phyloP scores from a whole-genome alignment of 1,140 invertebrate species.

The Anastrepha obliqua region DNA sequence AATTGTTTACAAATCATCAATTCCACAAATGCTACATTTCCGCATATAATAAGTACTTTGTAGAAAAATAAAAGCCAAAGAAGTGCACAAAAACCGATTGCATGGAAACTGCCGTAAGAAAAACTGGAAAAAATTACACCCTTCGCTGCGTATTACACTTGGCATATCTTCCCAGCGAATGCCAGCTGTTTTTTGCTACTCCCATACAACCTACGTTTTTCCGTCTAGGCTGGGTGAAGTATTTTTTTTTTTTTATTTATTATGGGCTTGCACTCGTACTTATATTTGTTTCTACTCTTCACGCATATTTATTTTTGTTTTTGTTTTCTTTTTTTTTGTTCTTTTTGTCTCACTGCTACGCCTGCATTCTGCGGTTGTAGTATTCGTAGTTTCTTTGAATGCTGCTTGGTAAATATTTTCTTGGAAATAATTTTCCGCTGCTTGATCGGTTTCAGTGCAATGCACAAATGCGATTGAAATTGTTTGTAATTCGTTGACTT shows the following conservation, averaged over 20 bases:
- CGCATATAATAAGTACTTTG: slow-evolving; percentile 46
- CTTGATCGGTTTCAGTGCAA: slow-evolving; percentile 46
- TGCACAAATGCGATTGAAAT: slow-evolving; percentile 35
- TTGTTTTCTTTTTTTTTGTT: not conserved
- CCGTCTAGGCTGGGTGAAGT: not conserved
- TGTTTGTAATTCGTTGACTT: not conserved
- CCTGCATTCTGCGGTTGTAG: slow-evolving; percentile 11
- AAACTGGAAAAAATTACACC: slow-evolving; percentile 41
- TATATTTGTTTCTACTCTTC: not conserved
- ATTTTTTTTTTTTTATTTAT: not conserved
- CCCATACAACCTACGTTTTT: slow-evolving; percentile 35
- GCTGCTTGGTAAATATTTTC: not conserved
- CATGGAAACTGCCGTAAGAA: not conserved
- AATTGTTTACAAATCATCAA: slow-evolving; percentile 46
- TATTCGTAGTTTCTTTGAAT: not conserved
- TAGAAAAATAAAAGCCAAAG: not conserved
- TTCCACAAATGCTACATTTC: slow-evolving; percentile 11
- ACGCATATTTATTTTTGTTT: slow-evolving; percentile 18
- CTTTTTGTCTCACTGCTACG: not conserved
- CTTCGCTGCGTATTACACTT: slow-evolving; percentile 33
- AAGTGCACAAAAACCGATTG: not conserved
- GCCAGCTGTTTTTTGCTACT: not conserved
- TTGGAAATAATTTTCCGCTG: slow-evolving; percentile 51
- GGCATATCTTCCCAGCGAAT: slow-evolving; percentile 47
- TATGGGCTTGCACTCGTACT: not conserved